These are phyloP conservation scores for Neogale vison DNA, from an alignment of 2,113 vertebrate genomes.

Conservation along the genomic window DNA sequence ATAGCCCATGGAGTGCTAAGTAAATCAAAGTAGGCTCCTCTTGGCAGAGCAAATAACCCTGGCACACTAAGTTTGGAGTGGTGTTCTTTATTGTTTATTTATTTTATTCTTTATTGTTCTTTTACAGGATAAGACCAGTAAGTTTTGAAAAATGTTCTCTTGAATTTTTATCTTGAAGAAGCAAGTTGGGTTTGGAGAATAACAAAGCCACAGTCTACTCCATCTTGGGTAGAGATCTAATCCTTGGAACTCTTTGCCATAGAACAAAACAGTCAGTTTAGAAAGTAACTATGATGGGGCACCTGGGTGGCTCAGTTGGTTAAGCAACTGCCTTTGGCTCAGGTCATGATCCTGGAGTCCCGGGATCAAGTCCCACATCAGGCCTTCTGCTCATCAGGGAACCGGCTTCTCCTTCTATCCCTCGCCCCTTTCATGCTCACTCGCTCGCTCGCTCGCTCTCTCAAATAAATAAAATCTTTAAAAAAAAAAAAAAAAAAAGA, in stretches of 20 bases:
- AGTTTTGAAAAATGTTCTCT: conserved; percentile 54
- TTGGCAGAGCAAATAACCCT: conserved; percentile 29
- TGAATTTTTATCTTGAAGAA: conserved; percentile 52
- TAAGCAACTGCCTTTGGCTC: too few relatives aligned
- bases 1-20: background rate
- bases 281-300: background rate
- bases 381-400: too few relatives aligned
- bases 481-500: background rate
- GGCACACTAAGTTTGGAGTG: background rate
- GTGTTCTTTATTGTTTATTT: background rate
- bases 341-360: too few relatives aligned
- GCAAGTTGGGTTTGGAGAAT: conserved; percentile 24
- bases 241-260: conserved; percentile 22
- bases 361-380: too few relatives aligned
- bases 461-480: too few relatives aligned
- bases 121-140: conserved; percentile 24
- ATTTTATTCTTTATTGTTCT: too few relatives aligned
- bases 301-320: too few relatives aligned
- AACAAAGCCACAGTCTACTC: background rate
- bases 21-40: conserved; percentile 40
- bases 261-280: conserved; percentile 10
- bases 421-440: too few relatives aligned
- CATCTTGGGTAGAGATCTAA: conserved; percentile 25
- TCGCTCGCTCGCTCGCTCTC: too few relatives aligned
- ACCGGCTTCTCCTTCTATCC: too few relatives aligned